Base-by-base conservation (phyloP, 2,888 invertebrate species). In the Metacarcinus magister region DNA sequence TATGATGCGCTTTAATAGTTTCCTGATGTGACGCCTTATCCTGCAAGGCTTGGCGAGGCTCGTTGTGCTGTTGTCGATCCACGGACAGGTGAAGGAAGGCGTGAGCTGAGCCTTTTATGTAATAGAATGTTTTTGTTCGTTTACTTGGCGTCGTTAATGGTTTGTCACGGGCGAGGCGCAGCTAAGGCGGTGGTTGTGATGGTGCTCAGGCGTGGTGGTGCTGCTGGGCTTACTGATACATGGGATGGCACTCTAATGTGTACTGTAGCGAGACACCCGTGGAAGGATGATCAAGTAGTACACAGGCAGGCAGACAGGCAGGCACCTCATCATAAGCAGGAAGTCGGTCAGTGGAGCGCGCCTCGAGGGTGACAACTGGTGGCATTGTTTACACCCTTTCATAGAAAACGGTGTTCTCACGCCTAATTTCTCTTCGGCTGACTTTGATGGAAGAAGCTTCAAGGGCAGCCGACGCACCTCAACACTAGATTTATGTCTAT, bases 391-490 rank as follows among this genome's bases (percentile, higher is more conserved):
- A 19, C 92, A 54, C 54, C 54, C 54, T 28, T 44, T 75, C 94
- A 75, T 46, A 54, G 92, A 92, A 91, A 92, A 92, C 92, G 92
- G 19, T 10, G 48, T 13, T 54, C 92, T 48, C 54, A 92, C 32
- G 28, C 46, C 46, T 75, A 46, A 94, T 94, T 94, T 43, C 87
- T 82, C 82, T 75, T 44, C 13, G 67, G 93, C 48, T 75, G 60
- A 67, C 93, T 93, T 54, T 92, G 92, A 92, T 92, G 28, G 92
- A 92, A 16, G 32, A 82, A 82, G 82, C 82, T 16, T 28, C 82
- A 82, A 82, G 82, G 82, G 82, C 32, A 23, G 82, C 32, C 82
- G 82, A 32, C 82, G 82, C 82, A 43, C 5, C 91, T 0, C 91
- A 8, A 23, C 28, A 82, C 32, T 28, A 82, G 32, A 82, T 32